These are phyloP conservation scores for Rhinichthys klamathensis DNA, from an alignment of 2,113 vertebrate species.

Conservation along the genomic window DNA sequence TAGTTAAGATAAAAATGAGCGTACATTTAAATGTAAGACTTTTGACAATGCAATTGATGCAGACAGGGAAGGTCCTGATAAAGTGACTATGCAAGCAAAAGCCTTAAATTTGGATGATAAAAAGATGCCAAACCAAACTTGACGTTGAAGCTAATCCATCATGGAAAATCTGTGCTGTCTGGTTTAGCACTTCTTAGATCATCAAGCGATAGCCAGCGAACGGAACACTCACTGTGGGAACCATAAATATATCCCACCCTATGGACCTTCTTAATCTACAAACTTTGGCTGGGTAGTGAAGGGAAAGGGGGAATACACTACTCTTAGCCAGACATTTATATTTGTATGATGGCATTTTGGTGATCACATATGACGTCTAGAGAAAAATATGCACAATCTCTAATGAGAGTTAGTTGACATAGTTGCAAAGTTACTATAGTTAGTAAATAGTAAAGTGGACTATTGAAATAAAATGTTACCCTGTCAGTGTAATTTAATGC, in stretches of 20 bases:
- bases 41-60: background rate
- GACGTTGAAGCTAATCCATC: constrained; percentile 35
- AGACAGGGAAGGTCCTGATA: background rate
- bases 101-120: constrained; percentile 3
- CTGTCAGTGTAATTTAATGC: no score
- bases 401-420: no score
- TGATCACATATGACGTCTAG: background rate
- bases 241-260: constrained; percentile 53
- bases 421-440: no score
- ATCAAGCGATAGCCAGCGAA: constrained; percentile 40
- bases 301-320: constrained; percentile 44
- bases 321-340: background rate
- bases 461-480: no score
- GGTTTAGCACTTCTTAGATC: constrained; percentile 39
- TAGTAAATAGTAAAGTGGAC: no score
- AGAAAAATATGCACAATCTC: background rate
- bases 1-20: background rate
- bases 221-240: constrained; percentile 55
- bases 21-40: background rate
- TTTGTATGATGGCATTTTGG: constrained; percentile 9
- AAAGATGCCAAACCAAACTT: constrained; percentile 61
- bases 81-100: background rate
- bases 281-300: constrained; percentile 41
- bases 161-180: constrained; percentile 54
- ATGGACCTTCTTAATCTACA: constrained; percentile 48